Conservation (phyloP, 2,888 invertebrate species). For the Quadroppia sp. region DNA sequence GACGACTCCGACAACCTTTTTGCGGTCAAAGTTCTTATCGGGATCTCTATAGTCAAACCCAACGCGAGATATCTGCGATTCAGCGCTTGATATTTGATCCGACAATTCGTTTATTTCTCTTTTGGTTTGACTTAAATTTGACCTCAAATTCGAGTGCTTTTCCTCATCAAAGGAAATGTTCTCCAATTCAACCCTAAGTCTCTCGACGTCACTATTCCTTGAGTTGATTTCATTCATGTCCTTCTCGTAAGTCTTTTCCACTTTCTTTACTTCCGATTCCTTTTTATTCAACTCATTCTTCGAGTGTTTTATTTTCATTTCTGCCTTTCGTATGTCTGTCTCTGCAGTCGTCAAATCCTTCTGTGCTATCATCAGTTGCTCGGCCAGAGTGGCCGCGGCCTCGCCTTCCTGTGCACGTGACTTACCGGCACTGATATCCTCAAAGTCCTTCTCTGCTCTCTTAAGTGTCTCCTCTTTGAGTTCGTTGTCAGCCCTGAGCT, state of each 20-base stretch:
- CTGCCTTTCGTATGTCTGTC: constrained; percentile 71
- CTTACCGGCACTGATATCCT: constrained; percentile 78
- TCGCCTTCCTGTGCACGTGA: constrained; percentile 70
- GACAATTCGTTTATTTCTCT: constrained; percentile 55
- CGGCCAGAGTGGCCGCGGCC: constrained; percentile 75
- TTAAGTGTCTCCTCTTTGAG: constrained; percentile 64
- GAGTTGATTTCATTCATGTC: constrained; percentile 39
- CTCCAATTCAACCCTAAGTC: constrained; percentile 50
- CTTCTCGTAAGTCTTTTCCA: constrained; percentile 48
- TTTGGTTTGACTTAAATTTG: constrained; percentile 50
- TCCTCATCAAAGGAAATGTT: constrained; percentile 52
- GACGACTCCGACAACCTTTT: constrained; percentile 68
- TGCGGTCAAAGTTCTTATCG: constrained; percentile 65
- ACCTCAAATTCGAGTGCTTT: constrained; percentile 44
- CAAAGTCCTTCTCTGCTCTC: constrained; percentile 70
- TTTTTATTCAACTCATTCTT: constrained; percentile 63
- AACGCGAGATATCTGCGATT: constrained; percentile 46
- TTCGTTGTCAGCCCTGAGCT: constrained; percentile 64
- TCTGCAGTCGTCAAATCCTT: constrained; percentile 69
- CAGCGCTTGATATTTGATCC: constrained; percentile 40
- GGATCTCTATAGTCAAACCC: constrained; percentile 73
- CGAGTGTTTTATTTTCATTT: constrained; percentile 67
- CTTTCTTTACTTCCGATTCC: constrained; percentile 62
- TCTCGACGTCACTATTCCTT: constrained; percentile 60
- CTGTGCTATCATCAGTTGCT: constrained; percentile 80